Base-by-base conservation (phyloP, 2,888 invertebrate species). In the Phasia obesa region DNA sequence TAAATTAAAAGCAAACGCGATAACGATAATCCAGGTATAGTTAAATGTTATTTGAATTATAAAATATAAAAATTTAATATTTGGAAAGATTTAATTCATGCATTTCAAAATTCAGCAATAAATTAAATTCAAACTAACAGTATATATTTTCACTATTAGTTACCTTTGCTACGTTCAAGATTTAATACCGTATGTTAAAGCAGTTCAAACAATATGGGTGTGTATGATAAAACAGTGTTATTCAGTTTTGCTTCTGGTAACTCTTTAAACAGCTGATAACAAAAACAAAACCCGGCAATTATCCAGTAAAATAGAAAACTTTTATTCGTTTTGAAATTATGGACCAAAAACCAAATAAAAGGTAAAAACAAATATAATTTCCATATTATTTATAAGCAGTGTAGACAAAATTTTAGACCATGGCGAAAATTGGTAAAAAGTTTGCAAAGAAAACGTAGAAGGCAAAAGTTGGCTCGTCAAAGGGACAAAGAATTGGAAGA, bases 401-500 rank as follows among this genome's bases (percentile, higher is more conserved):
- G 31, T 7, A 2, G 42, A 42, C 42, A 6, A 0, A 31, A 60
- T n/a, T 4, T 4, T 44, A 93, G 93, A 87, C 92, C 93, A 88
- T 96, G 96, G 95, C 93, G 97, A 86, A 94, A 94, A 91, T 87
- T 93, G 82, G 95, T 93, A 0, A 97, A 96, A 91, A 95, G 94
- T 87, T 92, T 94, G 87, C 93, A 96, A 91, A 93, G 96, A 80
- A 94, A 94, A 90, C 93, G 93, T 75, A 92, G 94, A 80, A 92
- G 97, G 62, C 94, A 92, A 84, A 88, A 90, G 86, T 87, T 90
- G 70, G 96, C 96, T 1, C 92, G 91, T 85, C 89, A 93, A 87
- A 93, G 93, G 85, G 94, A 95, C 88, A 90, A 90, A 82, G 70
- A 87, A 69, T 86, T 90, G 77, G 86, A 89, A 84, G 87, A 89